phyloP scores from a whole-genome alignment of 2,797 vertebrate species.

The Sebastes matsubarae region DNA sequence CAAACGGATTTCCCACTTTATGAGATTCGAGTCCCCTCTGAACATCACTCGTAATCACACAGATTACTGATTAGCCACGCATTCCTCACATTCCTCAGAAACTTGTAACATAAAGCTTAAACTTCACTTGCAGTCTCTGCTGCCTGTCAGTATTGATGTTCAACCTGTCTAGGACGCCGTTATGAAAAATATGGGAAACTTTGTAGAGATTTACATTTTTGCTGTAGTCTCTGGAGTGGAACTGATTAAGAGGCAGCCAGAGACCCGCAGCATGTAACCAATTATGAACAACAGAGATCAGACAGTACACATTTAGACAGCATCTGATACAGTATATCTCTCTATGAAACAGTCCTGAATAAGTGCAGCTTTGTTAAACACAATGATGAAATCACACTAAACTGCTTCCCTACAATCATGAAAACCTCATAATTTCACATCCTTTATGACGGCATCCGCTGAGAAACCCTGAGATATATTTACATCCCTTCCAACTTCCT shows the following conservation, averaged over 20 bases:
- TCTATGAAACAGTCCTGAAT: not conserved
- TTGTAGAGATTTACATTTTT: not conserved
- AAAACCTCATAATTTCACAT: not conserved
- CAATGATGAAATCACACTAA: not conserved
- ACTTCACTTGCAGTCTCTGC: not conserved
- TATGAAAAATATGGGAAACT: not conserved
- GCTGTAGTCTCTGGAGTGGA: not conserved
- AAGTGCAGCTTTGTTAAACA: not conserved
- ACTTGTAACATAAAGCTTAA: not conserved
- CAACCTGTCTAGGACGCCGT: not conserved
- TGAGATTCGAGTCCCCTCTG: not conserved
- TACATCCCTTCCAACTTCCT: not conserved
- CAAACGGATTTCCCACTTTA: not conserved
- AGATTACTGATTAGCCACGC: constrained; percentile 30
- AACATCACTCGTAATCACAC: not conserved
- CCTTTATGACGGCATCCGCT: not conserved
- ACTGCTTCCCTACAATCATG: not conserved
- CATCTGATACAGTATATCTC: not conserved
- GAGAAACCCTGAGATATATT: not conserved
- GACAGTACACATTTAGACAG: not conserved
- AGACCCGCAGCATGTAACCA: not conserved
- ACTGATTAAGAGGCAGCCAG: not conserved
- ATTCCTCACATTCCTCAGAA: constrained; percentile 41
- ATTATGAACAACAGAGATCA: constrained; percentile 1
- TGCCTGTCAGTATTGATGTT: not conserved